These are phyloP conservation scores for Oceanodroma tethys DNA, from an alignment of 2,113 vertebrate species.

Conservation along the genomic window DNA sequence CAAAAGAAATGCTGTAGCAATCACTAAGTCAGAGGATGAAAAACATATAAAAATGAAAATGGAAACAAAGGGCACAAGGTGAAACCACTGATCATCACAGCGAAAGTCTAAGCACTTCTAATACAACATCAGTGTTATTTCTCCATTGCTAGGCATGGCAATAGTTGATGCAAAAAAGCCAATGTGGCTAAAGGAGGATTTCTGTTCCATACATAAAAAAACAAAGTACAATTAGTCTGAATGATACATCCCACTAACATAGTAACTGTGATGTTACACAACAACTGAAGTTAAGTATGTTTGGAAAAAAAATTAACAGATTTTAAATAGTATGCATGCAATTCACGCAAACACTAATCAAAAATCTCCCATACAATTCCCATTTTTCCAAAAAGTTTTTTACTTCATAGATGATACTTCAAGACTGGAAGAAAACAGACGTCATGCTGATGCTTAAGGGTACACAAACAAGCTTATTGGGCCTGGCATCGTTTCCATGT, in stretches of 20 bases:
- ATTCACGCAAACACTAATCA: not conserved
- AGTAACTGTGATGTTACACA: not conserved
- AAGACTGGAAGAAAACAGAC: not conserved
- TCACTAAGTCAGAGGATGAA: not conserved
- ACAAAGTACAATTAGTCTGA: not conserved
- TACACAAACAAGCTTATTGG: not conserved
- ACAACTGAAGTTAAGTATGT: not conserved
- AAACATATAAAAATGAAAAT: not conserved
- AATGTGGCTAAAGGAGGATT: not conserved
- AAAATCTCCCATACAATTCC: not conserved
- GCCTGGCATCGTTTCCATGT: rapidly evolving
- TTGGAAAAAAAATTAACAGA: not conserved
- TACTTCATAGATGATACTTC: not conserved
- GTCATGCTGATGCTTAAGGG: not conserved
- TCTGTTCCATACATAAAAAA: not conserved
- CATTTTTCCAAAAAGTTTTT: not conserved
- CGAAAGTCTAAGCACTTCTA: not conserved
- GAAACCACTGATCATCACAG: not conserved
- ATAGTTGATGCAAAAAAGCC: not conserved
- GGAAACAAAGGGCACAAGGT: not conserved
- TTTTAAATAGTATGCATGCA: not conserved
- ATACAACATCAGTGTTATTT: not conserved
- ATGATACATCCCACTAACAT: not conserved
- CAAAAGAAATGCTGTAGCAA: not conserved
- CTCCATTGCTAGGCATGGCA: not conserved